phyloP scores from a whole-genome alignment of 2,113 vertebrate species.

The Vulpes ferrilata region DNA sequence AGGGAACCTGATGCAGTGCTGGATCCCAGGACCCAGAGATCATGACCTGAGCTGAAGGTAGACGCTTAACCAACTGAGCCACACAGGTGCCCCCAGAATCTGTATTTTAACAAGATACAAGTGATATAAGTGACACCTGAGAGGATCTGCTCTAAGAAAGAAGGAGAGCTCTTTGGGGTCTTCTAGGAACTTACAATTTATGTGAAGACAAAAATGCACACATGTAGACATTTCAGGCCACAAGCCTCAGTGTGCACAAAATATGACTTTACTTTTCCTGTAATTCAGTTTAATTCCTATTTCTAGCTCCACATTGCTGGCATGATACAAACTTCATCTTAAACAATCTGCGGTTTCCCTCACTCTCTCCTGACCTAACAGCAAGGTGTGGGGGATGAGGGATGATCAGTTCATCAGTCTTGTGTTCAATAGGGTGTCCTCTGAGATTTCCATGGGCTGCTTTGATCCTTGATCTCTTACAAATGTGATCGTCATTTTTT shows the following conservation, averaged over 20 bases:
- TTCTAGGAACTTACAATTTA: not conserved
- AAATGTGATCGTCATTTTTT: not conserved
- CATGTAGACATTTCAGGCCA: not conserved
- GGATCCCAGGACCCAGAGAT: no score
- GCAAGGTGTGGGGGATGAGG: not conserved
- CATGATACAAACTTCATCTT: not conserved
- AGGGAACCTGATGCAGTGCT: no score
- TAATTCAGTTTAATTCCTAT: not conserved
- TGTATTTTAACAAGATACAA: not conserved
- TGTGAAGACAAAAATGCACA: not conserved
- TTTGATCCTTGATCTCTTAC: not conserved
- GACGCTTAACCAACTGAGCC: no score
- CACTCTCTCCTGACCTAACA: not conserved
- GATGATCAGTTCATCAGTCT: not conserved
- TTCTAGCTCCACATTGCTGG: not conserved
- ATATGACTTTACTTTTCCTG: not conserved
- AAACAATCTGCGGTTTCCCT: not conserved
- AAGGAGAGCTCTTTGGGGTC: not conserved
- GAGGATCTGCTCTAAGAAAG: not conserved
- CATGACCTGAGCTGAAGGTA: no score
- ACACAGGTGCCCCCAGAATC: not conserved
- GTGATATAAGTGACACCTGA: not conserved
- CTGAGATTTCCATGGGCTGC: not conserved
- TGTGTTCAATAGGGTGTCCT: accelerated
- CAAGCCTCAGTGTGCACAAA: not conserved